Percentiles rank a stretch among this genome's conserved stretches.
Evolutionary conservation across 2,113 vertebrate species (phyloP).

Genomic region (Neodontobutis hainanensis): DNA sequence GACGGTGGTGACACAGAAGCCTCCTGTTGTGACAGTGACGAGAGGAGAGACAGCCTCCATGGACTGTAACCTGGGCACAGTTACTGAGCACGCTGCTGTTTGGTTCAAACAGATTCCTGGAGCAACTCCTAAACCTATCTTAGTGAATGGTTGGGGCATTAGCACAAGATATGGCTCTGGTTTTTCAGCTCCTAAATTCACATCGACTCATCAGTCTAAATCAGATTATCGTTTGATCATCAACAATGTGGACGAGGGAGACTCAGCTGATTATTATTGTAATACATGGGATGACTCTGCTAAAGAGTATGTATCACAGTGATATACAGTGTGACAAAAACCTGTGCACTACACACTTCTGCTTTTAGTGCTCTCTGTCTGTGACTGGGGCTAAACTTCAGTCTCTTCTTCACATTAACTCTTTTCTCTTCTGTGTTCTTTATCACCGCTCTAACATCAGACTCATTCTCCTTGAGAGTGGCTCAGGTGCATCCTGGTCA

Average conservation of each 20-base stretch:
- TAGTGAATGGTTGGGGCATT: neutral
- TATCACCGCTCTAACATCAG: too few species aligned
- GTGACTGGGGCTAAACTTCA: too few species aligned
- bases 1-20: conserved; percentile 48
- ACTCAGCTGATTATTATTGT: conserved; percentile 66
- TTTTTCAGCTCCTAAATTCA: conserved; percentile 8
- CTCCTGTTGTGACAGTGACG: conserved; percentile 40
- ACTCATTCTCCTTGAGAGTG: too few species aligned
- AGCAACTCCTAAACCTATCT: conserved; percentile 9
- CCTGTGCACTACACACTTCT: conserved; percentile 36
- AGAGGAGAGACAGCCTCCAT: conserved; percentile 42
- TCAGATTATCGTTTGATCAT: neutral
- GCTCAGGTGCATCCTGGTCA: too few species aligned
- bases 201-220: neutral
- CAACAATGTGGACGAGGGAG: conserved; percentile 18
- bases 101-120: conserved; percentile 63
- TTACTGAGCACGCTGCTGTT: fast-evolving
- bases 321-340: conserved; percentile 64
- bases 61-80: conserved; percentile 43
- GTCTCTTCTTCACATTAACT: too few species aligned
- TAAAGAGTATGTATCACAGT: conserved; percentile 24
- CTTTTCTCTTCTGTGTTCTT: too few species aligned
- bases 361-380: neutral
- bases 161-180: neutral
- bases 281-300: fast-evolving